phyloP scores from a whole-genome alignment of 2,797 vertebrate species.

The Cichlasoma orientale region DNA sequence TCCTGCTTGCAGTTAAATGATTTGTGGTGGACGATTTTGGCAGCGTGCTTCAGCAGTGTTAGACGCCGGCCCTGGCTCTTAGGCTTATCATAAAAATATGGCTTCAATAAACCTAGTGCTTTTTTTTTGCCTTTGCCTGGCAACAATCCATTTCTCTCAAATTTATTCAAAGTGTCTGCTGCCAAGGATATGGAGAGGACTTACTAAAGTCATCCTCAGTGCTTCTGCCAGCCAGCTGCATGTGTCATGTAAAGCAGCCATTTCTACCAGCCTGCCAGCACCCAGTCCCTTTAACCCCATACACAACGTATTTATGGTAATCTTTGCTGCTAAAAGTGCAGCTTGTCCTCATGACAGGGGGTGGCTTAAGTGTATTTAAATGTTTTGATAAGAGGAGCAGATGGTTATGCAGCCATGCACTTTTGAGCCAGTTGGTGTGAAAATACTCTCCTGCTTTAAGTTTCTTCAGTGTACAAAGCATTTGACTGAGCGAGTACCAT shows the following conservation, averaged over 20 bases:
- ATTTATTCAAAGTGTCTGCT: not conserved
- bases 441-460: not conserved
- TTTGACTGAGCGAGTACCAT: not conserved
- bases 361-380: not conserved
- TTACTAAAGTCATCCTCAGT: conserved; percentile 16
- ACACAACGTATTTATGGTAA: not conserved
- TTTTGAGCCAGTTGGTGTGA: not conserved
- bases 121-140: not conserved
- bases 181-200: not conserved
- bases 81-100: not conserved
- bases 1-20: conserved; percentile 1
- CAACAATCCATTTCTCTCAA: not conserved
- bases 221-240: conserved; percentile 36
- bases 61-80: not conserved
- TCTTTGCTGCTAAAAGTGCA: conserved; percentile 7
- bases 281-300: not conserved
- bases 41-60: not conserved
- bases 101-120: not conserved
- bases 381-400: not conserved
- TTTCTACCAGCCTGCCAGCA: not conserved
- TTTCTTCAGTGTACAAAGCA: not conserved
- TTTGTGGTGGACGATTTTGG: conserved; percentile 13
- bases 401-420: not conserved
- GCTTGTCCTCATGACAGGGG: not conserved
- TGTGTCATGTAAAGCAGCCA: conserved; percentile 24